phyloP scores from a whole-genome alignment of 2,888 invertebrate genomes.

The Andrena fulva region DNA sequence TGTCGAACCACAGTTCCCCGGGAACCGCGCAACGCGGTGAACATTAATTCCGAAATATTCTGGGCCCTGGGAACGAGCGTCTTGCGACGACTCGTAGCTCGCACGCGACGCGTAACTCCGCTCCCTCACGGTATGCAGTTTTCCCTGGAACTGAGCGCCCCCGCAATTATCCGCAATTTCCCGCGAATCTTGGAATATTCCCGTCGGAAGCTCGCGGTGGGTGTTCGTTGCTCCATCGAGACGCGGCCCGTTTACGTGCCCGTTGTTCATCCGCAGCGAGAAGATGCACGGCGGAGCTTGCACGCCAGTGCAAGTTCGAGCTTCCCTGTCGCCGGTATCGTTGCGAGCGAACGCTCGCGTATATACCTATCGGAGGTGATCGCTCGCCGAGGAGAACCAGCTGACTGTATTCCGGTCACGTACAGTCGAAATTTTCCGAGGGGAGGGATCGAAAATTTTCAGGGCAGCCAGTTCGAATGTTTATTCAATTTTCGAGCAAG shows the following conservation, averaged over 20 bases:
- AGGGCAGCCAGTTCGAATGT: constrained; percentile 67
- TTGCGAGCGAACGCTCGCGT: background rate
- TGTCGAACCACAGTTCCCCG: background rate
- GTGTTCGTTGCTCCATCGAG: background rate
- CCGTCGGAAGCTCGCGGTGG: background rate
- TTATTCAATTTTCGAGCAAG: constrained; percentile 69
- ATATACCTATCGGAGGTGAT: background rate
- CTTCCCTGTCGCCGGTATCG: background rate
- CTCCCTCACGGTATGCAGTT: background rate
- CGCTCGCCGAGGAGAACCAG: constrained; percentile 7
- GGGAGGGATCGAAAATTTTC: constrained; percentile 76
- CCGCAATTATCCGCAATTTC: constrained; percentile 11
- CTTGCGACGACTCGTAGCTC: background rate
- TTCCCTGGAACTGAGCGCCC: background rate
- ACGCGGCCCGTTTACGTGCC: background rate
- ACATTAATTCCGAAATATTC: constrained; percentile 13
- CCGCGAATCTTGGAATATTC: background rate
- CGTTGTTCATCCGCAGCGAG: background rate
- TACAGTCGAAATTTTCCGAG: constrained; percentile 75
- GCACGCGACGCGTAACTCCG: background rate
- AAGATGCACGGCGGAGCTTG: background rate
- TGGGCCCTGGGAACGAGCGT: background rate
- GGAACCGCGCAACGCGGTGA: background rate
- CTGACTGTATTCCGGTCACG: constrained; percentile 76
- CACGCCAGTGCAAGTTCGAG: background rate